Conservation (phyloP, 2,797 vertebrate genomes). For the Synanceia verrucosa region DNA sequence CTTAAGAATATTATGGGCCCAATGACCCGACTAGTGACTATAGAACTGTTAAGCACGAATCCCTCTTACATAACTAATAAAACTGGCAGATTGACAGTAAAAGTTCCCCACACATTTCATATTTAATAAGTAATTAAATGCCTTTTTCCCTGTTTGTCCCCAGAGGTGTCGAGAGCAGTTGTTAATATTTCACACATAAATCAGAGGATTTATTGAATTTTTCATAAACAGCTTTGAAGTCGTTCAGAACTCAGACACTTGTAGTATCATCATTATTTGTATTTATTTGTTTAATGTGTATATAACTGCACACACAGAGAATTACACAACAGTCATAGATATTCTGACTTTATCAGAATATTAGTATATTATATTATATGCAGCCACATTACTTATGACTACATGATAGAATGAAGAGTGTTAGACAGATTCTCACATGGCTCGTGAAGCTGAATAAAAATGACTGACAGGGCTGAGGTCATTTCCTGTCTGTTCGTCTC, state of each 20-base stretch:
- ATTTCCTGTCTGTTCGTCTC: conserved; percentile 1
- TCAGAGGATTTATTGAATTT: conserved; percentile 10
- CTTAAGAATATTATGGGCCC: too few relatives aligned
- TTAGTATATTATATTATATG: too few relatives aligned
- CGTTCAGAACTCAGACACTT: background rate
- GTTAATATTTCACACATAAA: conserved; percentile 28
- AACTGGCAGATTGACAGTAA: background rate
- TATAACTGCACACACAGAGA: background rate
- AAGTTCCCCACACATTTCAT: conserved; percentile 11
- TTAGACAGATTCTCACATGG: too few relatives aligned
- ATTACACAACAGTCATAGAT: background rate
- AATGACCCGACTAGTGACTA: too few relatives aligned
- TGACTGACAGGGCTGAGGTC: background rate
- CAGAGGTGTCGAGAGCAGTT: background rate
- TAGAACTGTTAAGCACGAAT: background rate
- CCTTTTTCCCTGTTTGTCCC: background rate
- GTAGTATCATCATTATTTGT: background rate
- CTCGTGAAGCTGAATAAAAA: background rate
- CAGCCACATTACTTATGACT: too few relatives aligned
- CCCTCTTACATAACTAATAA: background rate
- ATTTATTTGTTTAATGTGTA: background rate
- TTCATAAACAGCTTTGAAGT: conserved; percentile 11
- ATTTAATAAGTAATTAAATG: conserved; percentile 6
- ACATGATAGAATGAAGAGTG: too few relatives aligned
- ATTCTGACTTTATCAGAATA: too few relatives aligned